Base-by-base conservation (phyloP, 2,797 vertebrate species). In the Hippopotamyrus pictus region DNA sequence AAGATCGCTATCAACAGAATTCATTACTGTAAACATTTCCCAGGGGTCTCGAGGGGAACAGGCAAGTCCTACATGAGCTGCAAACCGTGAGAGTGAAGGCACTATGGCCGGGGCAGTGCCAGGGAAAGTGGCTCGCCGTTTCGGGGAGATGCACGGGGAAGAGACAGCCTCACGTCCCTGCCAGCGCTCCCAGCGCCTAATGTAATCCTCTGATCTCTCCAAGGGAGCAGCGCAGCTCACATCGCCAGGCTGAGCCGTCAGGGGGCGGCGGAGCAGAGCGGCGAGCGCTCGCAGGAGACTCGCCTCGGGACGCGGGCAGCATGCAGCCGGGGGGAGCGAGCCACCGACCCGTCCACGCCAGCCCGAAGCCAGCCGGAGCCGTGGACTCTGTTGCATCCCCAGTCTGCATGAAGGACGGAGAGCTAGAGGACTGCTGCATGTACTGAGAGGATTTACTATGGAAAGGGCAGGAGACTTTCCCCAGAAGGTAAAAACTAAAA, bases 21-120 rank as follows among this genome's bases (percentile, higher is more conserved):
- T 95, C 95, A 95, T 96, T 95, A 95, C 96, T 93, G 95, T 95
- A 96, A 96, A 95, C 96, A 95, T 95, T 94, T 96, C 96, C 95
- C 93, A 92, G 93, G 95, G 94, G 95, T 94, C 95, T 93, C 92
- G 91, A 94, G 93, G 93, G 93, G 86, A 90, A 85, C 93, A 76
- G 89, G 79, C 85, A 88, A 91, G 93, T 94, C 92, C 94, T 94
- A 93, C 95, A 94, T 95, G 95, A 94, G 94, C 92, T 90, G 59
- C 90, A 92, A 94, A 93, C 91, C 94, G 92, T 92, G 93, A 86
- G 91, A 92, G 87, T 90, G 88, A 82, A 91, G 92, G 91, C 93
- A 91, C 94, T 94, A 93, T 93, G 94, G 91, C 91, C 91, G 93
- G 92, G 90, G 89, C 87, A 90, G 51, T 91, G 91, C 90, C 92